phyloP scores from a whole-genome alignment of 2,797 vertebrate species.

The Sylvia borin region DNA sequence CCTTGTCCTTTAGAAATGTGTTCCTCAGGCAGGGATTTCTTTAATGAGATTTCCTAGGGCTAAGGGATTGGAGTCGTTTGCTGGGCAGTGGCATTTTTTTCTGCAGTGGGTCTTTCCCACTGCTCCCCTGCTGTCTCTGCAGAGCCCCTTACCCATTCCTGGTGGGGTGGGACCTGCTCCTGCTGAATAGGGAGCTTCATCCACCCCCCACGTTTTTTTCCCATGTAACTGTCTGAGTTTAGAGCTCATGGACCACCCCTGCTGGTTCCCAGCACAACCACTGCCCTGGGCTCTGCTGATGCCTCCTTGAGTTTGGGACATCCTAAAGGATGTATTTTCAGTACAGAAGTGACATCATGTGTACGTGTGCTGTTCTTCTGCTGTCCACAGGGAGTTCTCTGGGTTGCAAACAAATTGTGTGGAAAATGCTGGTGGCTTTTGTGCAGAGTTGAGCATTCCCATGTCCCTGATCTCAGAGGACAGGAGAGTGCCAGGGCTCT shows the following conservation, averaged over 20 bases:
- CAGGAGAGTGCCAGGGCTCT: background rate
- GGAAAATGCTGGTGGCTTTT: background rate
- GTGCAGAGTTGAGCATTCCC: background rate
- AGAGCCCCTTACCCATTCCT: rapidly evolving
- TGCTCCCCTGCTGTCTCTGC: background rate
- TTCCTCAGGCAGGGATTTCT: background rate
- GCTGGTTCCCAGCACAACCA: background rate
- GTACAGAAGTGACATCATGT: no score
- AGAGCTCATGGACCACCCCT: rapidly evolving
- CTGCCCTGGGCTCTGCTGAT: background rate
- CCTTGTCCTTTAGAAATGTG: background rate
- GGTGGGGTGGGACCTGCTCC: background rate
- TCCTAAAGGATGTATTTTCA: background rate
- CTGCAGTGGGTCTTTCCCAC: background rate
- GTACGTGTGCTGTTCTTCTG: background rate
- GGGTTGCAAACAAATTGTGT: background rate
- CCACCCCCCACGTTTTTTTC: background rate
- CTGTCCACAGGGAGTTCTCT: background rate
- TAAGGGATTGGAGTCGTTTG: background rate
- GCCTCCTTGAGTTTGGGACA: background rate
- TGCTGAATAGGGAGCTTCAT: background rate
- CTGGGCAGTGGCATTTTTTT: background rate
- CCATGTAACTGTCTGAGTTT: background rate
- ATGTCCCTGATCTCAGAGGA: rapidly evolving
- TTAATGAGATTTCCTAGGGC: conserved; percentile 11